Base-by-base conservation (phyloP, 2,888 invertebrate genomes). In the Aphodius granarius region DNA sequence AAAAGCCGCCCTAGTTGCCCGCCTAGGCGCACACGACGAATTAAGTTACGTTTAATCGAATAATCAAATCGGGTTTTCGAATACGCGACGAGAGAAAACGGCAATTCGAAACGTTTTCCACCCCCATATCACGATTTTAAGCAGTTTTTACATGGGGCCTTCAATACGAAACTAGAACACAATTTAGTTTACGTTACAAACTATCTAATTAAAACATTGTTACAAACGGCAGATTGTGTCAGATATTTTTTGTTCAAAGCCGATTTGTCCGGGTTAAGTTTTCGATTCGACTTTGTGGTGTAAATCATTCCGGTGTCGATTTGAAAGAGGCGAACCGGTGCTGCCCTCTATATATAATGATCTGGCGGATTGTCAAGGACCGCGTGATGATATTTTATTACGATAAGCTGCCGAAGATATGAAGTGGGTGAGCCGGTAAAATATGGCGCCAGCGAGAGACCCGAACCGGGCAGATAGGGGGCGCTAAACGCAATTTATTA, bases 321-420 rank as follows among this genome's bases (percentile, higher is more conserved):
- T 43, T 43, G 43, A 13, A 13, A 43, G 13, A 43, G 43, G 43
- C 6, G 43, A 43, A 43, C 43, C n/a, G n/a, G n/a, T n/a, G n/a
- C n/a, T n/a, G n/a, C n/a, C n/a, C 43, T 43, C 43, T 43, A 76
- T 76, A 76, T 76, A 76, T 76, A 76, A 76, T 76, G 74, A 74
- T 76, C 76, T 75, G 73, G 73, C 71, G 74, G 75, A 80, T 79
- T 77, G 77, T 77, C 77, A 77, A 75, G 75, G 77, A 71, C 80
- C 68, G 43, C 43, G 43, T 68, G 80, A 81, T 80, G 79, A 80
- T 81, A 81, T 81, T 82, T 81, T 81, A 82, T 80, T 78, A 73
- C 79, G 80, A 81, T 80, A 80, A 81, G 79, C 78, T 78, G 75
- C 22, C 73, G 63, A 77, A 78, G 81, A 78, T 78, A 78, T 79